phyloP scores from a whole-genome alignment of 2,797 vertebrate species.

The Spinus olivaceus region DNA sequence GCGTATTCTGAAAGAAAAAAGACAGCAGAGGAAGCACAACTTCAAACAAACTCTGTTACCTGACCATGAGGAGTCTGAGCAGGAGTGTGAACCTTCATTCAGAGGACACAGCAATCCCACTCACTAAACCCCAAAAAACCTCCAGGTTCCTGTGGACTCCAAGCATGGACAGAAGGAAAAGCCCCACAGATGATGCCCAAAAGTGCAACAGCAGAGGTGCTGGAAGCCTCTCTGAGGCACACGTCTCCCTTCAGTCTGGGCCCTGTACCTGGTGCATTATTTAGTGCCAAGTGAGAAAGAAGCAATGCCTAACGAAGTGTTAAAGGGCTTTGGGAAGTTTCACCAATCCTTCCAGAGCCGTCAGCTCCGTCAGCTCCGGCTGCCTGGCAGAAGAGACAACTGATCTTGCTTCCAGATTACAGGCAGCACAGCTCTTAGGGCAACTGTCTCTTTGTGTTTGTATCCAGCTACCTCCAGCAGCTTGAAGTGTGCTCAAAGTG shows the following conservation, averaged over 20 bases:
- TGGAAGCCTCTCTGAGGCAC: not conserved
- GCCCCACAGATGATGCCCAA: not conserved
- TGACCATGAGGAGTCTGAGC: not conserved
- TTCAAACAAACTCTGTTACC: not conserved
- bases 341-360: not conserved
- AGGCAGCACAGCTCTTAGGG: not conserved
- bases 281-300: not conserved
- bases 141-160: not conserved
- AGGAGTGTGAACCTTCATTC: not conserved
- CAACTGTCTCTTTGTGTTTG: slow-evolving; percentile 36
- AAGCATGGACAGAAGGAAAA: not conserved
- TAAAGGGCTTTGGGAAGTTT: slow-evolving; percentile 25
- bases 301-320: not conserved
- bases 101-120: not conserved
- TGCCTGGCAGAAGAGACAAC: slow-evolving; percentile 28
- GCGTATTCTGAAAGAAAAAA: not conserved
- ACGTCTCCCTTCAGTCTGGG: not conserved
- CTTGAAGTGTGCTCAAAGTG: not conserved
- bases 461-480: slow-evolving; percentile 37
- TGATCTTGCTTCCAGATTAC: slow-evolving; percentile 7
- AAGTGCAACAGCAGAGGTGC: not conserved
- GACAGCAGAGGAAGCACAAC: not conserved
- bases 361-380: not conserved
- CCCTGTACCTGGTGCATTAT: not conserved
- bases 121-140: not conserved